These are phyloP conservation scores for Nematostella vectensis DNA, from an alignment of 92 coral and sea anemone genomes.

Conservation along the genomic window DNA sequence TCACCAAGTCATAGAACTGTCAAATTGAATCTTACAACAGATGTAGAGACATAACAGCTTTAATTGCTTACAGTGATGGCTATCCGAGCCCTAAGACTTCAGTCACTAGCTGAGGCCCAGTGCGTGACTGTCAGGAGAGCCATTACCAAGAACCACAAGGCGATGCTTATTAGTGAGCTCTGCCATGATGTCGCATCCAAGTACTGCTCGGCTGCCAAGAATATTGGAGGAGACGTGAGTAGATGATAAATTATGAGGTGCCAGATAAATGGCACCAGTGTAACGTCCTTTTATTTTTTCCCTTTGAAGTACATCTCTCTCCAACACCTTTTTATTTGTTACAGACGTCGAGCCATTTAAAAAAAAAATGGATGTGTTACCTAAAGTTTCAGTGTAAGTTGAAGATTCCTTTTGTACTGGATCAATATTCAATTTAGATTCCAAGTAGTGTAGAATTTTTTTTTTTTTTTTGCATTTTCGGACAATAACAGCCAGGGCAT, in stretches of 20 bases:
- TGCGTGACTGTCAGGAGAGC: conserved; percentile 88
- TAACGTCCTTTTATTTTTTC: background rate
- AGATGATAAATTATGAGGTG: background rate
- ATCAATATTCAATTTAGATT: too few relatives aligned
- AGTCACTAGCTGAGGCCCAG: conserved; percentile 80
- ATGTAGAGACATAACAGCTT: too few relatives aligned
- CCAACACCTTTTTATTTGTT: too few relatives aligned
- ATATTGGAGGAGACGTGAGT: conserved; percentile 46
- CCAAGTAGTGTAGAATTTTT: background rate
- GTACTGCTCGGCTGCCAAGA: conserved; percentile 53
- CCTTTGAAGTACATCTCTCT: background rate
- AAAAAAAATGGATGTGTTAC: conserved; percentile 66
- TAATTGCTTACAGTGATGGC: conserved; percentile 39
- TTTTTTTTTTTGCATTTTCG: too few relatives aligned
- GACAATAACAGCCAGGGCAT: too few relatives aligned
- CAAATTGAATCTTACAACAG: too few relatives aligned
- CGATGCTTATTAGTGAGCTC: conserved; percentile 74
- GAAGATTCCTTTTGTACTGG: too few relatives aligned
- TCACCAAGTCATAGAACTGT: too few relatives aligned
- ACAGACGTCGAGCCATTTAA: conserved; percentile 52
- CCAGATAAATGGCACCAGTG: background rate
- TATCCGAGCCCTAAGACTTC: conserved; percentile 62
- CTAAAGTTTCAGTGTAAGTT: conserved; percentile 66
- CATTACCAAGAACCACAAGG: conserved; percentile 74
- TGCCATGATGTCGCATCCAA: conserved; percentile 82